phyloP scores from a whole-genome alignment of 2,888 invertebrate genomes.

The Acronicta leporina region DNA sequence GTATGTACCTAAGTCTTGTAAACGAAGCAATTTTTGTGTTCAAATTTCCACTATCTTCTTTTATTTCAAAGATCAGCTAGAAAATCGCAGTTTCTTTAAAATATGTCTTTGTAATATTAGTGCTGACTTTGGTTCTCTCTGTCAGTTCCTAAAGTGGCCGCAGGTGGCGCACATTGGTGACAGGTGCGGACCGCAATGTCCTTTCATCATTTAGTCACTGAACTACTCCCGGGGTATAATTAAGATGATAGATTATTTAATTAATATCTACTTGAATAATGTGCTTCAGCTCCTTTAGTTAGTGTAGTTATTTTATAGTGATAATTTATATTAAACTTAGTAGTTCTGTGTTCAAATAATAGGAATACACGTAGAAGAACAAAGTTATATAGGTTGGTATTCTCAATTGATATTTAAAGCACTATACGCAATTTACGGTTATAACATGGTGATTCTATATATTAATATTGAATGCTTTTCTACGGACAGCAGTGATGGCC shows the following conservation, averaged over 20 bases:
- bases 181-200: slow-evolving; percentile 38
- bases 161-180: slow-evolving; percentile 42
- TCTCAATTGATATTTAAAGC: too few relatives aligned
- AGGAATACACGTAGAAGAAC: too few relatives aligned
- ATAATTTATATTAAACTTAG: too few relatives aligned
- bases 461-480: too few relatives aligned
- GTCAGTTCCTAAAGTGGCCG: slow-evolving; percentile 23
- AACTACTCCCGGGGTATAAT: slow-evolving; percentile 30
- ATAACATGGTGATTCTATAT: too few relatives aligned
- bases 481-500: too few relatives aligned
- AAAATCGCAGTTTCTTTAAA: slow-evolving; percentile 22
- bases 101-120: neutral
- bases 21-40: neutral
- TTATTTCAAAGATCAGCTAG: slow-evolving; percentile 11
- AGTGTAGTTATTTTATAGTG: too few relatives aligned
- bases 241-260: slow-evolving; percentile 44
- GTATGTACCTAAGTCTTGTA: too few relatives aligned
- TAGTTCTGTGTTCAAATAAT: too few relatives aligned
- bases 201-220: slow-evolving; percentile 48
- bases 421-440: too few relatives aligned
- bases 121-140: slow-evolving; percentile 14
- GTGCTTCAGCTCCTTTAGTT: slow-evolving; percentile 14
- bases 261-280: slow-evolving; percentile 39
- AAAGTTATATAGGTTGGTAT: too few relatives aligned
- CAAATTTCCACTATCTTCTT: neutral